Evolutionary conservation across 2,888 invertebrate species (phyloP).

Genomic region (Pterostichus madidus): DNA sequence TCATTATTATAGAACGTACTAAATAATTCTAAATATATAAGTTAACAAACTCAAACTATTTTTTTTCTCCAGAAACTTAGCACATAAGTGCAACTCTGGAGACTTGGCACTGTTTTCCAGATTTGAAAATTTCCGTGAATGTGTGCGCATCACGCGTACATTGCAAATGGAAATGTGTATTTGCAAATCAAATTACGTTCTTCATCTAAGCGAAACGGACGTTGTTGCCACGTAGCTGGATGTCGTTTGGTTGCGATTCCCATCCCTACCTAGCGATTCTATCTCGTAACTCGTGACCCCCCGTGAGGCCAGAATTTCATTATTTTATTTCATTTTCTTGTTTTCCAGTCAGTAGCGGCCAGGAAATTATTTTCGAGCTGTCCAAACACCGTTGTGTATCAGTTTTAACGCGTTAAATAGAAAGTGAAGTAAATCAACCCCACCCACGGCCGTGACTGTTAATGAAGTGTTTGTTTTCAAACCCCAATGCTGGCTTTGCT

Average conservation of each 20-base stretch:
- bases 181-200: slow-evolving; percentile 46
- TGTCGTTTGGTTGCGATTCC: background rate
- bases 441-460: background rate
- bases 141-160: slow-evolving; percentile 12
- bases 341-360: slow-evolving; percentile 10
- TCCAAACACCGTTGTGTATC: background rate
- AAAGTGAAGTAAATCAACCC: background rate
- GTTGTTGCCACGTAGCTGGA: background rate
- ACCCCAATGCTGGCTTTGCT: background rate
- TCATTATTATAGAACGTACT: no score
- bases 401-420: background rate
- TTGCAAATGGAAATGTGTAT: slow-evolving; percentile 30
- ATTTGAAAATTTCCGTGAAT: background rate
- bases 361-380: slow-evolving; percentile 14
- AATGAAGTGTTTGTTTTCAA: background rate
- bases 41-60: no score
- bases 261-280: background rate
- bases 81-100: no score
- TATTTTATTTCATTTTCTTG: slow-evolving; percentile 40
- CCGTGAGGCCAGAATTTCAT: slow-evolving; percentile 11
- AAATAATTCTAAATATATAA: no score
- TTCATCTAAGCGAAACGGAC: slow-evolving; percentile 35
- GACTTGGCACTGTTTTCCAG: no score
- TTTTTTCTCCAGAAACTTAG: no score
- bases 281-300: background rate